Base-by-base conservation (phyloP, 2,888 invertebrate species). In the Spialia ferax region DNA sequence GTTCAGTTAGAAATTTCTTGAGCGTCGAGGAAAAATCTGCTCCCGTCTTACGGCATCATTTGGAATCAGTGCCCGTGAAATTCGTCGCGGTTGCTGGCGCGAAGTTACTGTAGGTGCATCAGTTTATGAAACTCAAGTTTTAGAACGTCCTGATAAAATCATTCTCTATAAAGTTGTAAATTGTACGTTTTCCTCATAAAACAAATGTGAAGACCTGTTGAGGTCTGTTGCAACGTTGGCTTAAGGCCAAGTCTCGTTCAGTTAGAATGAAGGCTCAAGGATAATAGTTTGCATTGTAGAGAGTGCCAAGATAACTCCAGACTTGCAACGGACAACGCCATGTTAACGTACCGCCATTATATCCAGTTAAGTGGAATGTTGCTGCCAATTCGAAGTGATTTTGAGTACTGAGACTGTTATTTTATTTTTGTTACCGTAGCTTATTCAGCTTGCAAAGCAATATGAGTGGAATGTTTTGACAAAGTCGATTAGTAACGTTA, bases 161-260 rank as follows among this genome's bases (percentile, higher is more conserved):
- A 20, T 45, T 45, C 2, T 45, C 8, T 20, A 45, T 52, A 13
- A 22, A 52, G 52, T 20, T 48, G 26, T 69, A 61, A 42, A 52
- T 63, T 55, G 48, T 61, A 22, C 64, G 65, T 68, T 61, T 69
- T 71, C 69, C 71, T 68, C 70, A 54, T 38, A 65, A 63, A 61
- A 70, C 69, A 78, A 76, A 76, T 77, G 74, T 75, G 69, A 71
- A 71, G 75, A 88, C 84, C 84, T 88, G 86, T 88, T 88, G 84
- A 79, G 70, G 88, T 87, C 89, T 91, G 90, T 91, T 89, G 87
- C 86, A 38, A 83, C 74, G 70, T 82, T 91, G 92, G 91, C 91
- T 73, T 68, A 63, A 72, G 77, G 86, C 91, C 92, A 91, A 88
- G 73, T 76, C 77, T 82, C 78, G 77, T 82, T 87, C 84, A 81